Conservation (phyloP, 37 sponge, comb jelly and placozoan species). For the Chondrilla cf. caribensis region DNA sequence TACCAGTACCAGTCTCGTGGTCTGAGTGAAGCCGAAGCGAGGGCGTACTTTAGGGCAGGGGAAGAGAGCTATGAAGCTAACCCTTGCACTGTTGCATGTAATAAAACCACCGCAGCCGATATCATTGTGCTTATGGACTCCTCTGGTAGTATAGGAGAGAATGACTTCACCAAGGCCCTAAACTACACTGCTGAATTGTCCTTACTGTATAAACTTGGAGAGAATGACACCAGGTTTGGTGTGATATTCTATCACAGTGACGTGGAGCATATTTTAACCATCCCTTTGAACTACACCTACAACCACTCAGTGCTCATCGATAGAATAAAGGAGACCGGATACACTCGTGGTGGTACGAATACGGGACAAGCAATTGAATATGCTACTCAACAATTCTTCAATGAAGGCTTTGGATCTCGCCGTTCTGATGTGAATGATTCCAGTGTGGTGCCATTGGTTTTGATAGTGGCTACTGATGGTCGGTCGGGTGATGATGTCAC, state of each 20-base stretch:
- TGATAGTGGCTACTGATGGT: conserved; percentile 25
- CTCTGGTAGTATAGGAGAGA: neutral
- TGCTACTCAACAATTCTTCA: neutral
- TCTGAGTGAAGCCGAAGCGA: too few relatives aligned
- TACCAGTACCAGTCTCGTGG: too few relatives aligned
- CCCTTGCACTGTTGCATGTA: too few relatives aligned
- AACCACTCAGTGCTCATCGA: neutral
- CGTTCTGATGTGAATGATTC: too few relatives aligned
- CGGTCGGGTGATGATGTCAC: neutral
- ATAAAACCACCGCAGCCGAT: neutral
- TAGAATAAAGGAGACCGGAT: neutral
- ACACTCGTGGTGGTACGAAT: neutral
- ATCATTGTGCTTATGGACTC: conserved; percentile 16
- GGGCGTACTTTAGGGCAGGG: too few relatives aligned
- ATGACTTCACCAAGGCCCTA: neutral
- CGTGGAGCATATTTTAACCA: neutral
- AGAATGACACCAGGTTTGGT: neutral
- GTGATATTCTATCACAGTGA: neutral
- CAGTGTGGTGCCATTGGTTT: too few relatives aligned
- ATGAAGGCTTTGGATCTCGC: neutral
- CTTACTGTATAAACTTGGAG: neutral
- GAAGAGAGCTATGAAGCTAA: too few relatives aligned
- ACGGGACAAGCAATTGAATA: neutral
- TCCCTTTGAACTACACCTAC: neutral
- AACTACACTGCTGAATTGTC: neutral